Evolutionary conservation across 2,113 vertebrate species (phyloP).

Genomic region (Pavo muticus): DNA sequence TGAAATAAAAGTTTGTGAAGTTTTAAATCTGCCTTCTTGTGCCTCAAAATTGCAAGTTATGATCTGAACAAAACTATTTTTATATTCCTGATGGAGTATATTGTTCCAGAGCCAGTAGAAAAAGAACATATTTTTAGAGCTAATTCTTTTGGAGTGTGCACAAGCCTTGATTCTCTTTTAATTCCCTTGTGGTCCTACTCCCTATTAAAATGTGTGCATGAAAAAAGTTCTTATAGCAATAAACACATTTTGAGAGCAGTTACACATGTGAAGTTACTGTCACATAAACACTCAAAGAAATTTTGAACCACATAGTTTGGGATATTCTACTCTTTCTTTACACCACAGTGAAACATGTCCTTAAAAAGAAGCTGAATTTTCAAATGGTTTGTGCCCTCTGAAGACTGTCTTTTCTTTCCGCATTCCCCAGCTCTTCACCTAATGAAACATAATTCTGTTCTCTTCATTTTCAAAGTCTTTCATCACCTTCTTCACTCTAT

Average conservation of each 20-base stretch:
- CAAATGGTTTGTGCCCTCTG: neutral
- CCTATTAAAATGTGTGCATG: neutral
- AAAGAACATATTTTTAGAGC: neutral
- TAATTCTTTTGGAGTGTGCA: neutral
- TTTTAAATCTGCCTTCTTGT: constrained; percentile 5
- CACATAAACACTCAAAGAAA: neutral
- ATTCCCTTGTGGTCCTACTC: neutral
- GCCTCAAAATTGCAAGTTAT: neutral
- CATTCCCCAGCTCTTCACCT: neutral
- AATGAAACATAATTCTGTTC: neutral
- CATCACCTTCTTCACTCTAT: neutral
- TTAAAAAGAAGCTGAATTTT: neutral
- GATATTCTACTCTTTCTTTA: neutral
- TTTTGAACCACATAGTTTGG: neutral
- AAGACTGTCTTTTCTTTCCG: neutral
- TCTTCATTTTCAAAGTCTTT: neutral
- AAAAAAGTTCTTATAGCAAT: neutral
- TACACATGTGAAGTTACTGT: neutral
- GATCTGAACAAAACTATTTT: neutral
- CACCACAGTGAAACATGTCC: neutral
- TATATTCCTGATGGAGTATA: neutral
- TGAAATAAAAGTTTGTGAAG: neutral
- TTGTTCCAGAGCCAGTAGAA: neutral
- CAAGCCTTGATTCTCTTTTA: neutral
- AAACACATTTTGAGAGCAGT: neutral